These are phyloP conservation scores for Aulostomus chinensis DNA, from an alignment of 2,797 vertebrate species.

Conservation along the genomic window DNA sequence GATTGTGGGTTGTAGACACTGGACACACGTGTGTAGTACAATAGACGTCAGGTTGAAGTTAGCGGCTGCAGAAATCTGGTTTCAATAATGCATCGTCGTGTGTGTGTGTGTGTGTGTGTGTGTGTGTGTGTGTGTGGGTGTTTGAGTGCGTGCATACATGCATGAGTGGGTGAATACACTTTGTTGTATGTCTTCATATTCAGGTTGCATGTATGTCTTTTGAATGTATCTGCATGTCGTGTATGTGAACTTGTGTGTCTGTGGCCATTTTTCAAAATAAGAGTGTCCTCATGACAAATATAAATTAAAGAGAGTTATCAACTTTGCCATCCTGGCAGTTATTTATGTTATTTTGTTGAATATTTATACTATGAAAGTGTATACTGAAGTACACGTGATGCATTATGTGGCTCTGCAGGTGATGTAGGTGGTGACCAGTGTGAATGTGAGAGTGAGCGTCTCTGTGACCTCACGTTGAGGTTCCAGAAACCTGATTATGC, in stretches of 20 bases:
- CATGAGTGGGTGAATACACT: conserved; percentile 30
- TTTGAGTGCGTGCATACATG: conserved; percentile 24
- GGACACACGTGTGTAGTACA: conserved; percentile 34
- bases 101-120: conserved; percentile 4
- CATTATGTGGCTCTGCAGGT: conserved; percentile 11
- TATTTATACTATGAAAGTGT: conserved; percentile 41
- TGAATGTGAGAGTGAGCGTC: conserved; percentile 19
- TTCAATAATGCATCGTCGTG: conserved; percentile 12
- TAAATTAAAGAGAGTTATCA: neutral
- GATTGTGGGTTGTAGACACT: conserved; percentile 40
- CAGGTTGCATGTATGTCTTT: conserved; percentile 60
- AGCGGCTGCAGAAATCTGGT: conserved; percentile 18
- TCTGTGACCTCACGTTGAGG: conserved; percentile 17
- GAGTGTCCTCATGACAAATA: conserved; percentile 12
- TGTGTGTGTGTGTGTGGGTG: conserved; percentile 13
- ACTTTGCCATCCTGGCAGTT: neutral
- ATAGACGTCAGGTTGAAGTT: conserved; percentile 30
- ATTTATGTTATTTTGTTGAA: conserved; percentile 25
- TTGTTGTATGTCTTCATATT: conserved; percentile 33
- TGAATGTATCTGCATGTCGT: conserved; percentile 60
- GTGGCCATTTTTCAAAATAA: conserved; percentile 25
- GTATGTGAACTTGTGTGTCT: conserved; percentile 5
- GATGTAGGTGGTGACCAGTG: neutral
- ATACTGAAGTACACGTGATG: neutral
- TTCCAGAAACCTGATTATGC: conserved; percentile 46